These are phyloP conservation scores for Marasmarcha lunaedactyla DNA, from an alignment of 2,888 invertebrate species.

Conservation along the genomic window DNA sequence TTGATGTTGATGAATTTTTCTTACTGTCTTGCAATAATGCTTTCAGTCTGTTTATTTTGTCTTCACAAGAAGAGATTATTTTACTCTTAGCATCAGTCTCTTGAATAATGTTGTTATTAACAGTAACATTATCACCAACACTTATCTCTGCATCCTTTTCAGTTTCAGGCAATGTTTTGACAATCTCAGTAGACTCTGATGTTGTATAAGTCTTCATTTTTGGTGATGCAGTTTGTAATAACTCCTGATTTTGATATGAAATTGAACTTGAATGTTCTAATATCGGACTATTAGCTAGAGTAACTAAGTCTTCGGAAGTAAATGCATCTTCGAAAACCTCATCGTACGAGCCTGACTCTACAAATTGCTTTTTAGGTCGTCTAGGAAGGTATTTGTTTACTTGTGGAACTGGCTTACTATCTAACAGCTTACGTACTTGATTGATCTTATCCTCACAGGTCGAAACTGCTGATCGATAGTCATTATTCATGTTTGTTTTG, in stretches of 20 bases:
- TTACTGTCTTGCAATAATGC: constrained; percentile 31
- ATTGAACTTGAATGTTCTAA: constrained; percentile 31
- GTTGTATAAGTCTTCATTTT: constrained; percentile 28
- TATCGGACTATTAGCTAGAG: constrained; percentile 24
- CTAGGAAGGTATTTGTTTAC: constrained; percentile 21
- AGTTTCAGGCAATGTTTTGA: constrained; percentile 8
- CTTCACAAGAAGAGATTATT: constrained; percentile 42
- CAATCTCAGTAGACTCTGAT: constrained; percentile 23
- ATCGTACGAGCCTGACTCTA: constrained; percentile 36
- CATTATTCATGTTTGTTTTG: constrained; percentile 21
- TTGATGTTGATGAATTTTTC: constrained; percentile 14
- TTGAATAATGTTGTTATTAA: constrained; percentile 6
- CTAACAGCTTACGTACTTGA: constrained; percentile 32
- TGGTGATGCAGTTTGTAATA: constrained; percentile 27
- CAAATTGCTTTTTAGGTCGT: constrained; percentile 32
- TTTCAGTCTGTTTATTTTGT: constrained; percentile 44
- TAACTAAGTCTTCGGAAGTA: constrained; percentile 37
- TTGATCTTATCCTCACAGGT: constrained; percentile 47
- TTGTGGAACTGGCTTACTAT: constrained; percentile 23
- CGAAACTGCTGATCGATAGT: constrained; percentile 31
- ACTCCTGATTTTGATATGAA: constrained; percentile 25
- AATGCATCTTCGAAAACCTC: constrained; percentile 52
- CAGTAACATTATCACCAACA: background rate
- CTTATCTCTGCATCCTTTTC: background rate
- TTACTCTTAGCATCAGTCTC: constrained; percentile 19